Evolutionary conservation across 2,888 invertebrate species (phyloP).

Genomic region (Eudemis profundana): DNA sequence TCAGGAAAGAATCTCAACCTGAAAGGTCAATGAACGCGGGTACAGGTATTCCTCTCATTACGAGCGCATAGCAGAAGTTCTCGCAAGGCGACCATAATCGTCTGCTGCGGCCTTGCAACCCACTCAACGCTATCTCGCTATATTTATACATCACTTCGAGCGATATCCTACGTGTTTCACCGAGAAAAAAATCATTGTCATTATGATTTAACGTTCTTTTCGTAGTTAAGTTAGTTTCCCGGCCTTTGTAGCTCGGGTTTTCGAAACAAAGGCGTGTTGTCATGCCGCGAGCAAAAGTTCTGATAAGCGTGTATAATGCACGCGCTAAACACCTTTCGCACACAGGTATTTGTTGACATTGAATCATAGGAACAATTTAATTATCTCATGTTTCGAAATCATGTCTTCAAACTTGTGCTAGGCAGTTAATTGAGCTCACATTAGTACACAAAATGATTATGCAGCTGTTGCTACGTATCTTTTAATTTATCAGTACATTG

Average conservation of each 20-base stretch:
- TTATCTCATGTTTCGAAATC: neutral
- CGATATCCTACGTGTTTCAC: conserved; percentile 27
- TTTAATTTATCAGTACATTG: neutral
- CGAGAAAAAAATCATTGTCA: conserved; percentile 25
- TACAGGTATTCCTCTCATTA: conserved; percentile 27
- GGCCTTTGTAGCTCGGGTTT: conserved; percentile 12
- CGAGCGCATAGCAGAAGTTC: conserved; percentile 14
- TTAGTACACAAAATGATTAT: conserved; percentile 10
- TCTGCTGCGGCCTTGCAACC: conserved; percentile 36
- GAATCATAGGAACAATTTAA: neutral
- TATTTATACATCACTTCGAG: conserved; percentile 17
- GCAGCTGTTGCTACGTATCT: neutral
- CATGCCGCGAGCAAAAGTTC: conserved; percentile 13
- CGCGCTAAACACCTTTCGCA: conserved; percentile 19
- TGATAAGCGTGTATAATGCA: conserved; percentile 22
- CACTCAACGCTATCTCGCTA: conserved; percentile 20
- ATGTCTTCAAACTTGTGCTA: neutral
- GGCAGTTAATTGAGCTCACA: too few relatives aligned
- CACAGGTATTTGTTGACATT: conserved; percentile 6
- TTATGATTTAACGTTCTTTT: conserved; percentile 32
- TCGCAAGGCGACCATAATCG: conserved; percentile 4
- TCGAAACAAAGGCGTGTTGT: conserved; percentile 25
- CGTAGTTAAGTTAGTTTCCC: too few relatives aligned
- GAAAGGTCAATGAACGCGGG: conserved; percentile 27
- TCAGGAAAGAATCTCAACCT: neutral